Base-by-base conservation (phyloP, 2,797 vertebrate species). In the Pantherophis alleghaniensis region DNA sequence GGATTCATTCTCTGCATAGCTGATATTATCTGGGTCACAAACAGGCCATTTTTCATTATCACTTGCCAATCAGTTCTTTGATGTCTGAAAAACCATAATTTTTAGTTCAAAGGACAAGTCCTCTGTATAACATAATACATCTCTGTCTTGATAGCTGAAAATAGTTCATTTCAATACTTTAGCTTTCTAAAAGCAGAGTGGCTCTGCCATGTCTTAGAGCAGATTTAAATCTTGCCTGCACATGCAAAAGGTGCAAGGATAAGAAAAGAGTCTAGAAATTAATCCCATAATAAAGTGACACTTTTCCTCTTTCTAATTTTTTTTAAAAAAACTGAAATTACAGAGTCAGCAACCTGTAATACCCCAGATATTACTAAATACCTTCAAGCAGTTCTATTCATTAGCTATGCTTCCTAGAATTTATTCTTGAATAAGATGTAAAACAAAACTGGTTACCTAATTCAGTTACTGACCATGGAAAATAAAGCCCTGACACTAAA, bases 141-240 rank as follows among this genome's bases (percentile, higher is more conserved):
- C 92, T 89, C 51, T 51, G 63, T 95, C 94, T 94, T 94, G 92
- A 37, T 86, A 32, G 53, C 92, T 69, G 9, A 26, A 86, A 94
- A 74, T 61, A 93, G 92, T n/a, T 9, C 89, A 9, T 90, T 92
- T 93, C 61, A 93, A 89, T 66, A 32, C 24, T 55, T 26, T 47
- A 47, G 47, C 74, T 83, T 47, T 83, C 74, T 47, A 83, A 83
- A 83, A 83, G 79, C 79, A 47, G 20, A 83, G 22, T 83, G 74
- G 22, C 79, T 83, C 22, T 83, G 79, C 42, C 42, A 83, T 47
- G 20, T 47, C 37, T 47, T 83, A 83, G 5, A 47, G 37, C 9
- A 83, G 9, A 61, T 90, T 37, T 83, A 83, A 83, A 83, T 47
- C 79, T 83, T 47, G 37, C 24, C 42, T 47, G 42, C 20, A 83